Evolutionary conservation across 1,140 invertebrate species (phyloP).

Genomic region (Lasioglossum albipes): DNA sequence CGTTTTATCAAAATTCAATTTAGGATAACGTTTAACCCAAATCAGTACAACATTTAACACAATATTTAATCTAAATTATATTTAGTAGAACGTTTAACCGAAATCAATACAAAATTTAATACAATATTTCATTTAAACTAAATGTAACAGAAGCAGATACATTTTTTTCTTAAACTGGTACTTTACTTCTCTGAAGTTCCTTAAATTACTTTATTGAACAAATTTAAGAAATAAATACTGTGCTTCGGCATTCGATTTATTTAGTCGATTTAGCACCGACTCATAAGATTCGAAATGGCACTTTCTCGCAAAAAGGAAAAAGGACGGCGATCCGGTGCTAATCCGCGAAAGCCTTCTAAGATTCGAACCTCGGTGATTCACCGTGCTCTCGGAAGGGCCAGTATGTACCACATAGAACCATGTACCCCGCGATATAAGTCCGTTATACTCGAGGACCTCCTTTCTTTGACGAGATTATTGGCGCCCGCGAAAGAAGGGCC

Average conservation of each 20-base stretch:
- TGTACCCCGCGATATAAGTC: slow-evolving; percentile 44
- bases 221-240: not conserved
- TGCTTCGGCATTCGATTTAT: not conserved
- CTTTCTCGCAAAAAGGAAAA: not conserved
- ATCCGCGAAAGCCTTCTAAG: slow-evolving; percentile 45
- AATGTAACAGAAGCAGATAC: too few species aligned
- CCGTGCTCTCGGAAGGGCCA: slow-evolving; percentile 2
- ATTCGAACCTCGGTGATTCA: slow-evolving; percentile 44
- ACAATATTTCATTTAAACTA: too few species aligned
- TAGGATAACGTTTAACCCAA: too few species aligned
- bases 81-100: too few species aligned
- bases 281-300: not conserved
- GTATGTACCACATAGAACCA: slow-evolving; percentile 19
- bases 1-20: too few species aligned
- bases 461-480: slow-evolving; percentile 59
- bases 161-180: too few species aligned
- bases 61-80: too few species aligned
- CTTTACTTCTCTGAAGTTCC: too few species aligned
- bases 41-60: too few species aligned
- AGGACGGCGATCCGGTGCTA: slow-evolving; percentile 44
- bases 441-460: slow-evolving; percentile 39
- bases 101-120: too few species aligned
- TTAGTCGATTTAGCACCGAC: not conserved
- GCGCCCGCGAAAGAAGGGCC: not conserved
- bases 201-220: too few species aligned